phyloP scores from a whole-genome alignment of 2,113 vertebrate genomes.

The Myodes glareolus region DNA sequence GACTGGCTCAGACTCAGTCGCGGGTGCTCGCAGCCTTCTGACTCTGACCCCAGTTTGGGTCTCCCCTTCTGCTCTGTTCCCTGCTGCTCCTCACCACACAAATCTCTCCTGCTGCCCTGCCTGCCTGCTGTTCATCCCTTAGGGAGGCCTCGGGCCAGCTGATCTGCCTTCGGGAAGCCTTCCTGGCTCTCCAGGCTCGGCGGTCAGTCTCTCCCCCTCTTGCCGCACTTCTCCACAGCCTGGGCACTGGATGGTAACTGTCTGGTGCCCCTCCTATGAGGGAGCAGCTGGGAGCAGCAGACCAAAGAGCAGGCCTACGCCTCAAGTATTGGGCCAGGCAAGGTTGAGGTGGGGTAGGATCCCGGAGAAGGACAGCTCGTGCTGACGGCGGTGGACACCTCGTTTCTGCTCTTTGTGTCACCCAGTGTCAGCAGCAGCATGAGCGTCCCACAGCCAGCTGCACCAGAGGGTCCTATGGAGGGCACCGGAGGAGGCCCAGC shows the following conservation, averaged over 20 bases:
- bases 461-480: rapidly evolving
- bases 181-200: not conserved
- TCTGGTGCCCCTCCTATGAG: not conserved
- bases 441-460: not conserved
- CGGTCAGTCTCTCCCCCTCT: not conserved
- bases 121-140: not conserved
- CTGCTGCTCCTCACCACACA: not conserved
- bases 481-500: not conserved
- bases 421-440: rapidly evolving
- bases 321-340: not conserved
- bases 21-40: too few species aligned
- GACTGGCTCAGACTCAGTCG: not conserved
- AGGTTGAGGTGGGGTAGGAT: not conserved
- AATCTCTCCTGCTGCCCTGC: not conserved
- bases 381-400: rapidly evolving
- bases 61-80: not conserved
- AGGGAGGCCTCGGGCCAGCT: not conserved
- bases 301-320: not conserved
- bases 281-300: not conserved
- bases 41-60: not conserved
- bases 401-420: not conserved
- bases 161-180: not conserved
- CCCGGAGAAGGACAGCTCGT: too few species aligned
- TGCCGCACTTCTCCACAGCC: not conserved
- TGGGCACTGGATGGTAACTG: not conserved